Evolutionary conservation across 2,888 invertebrate species (phyloP), one percentile per base, ranked within the genome.

Genomic region (Chrysomela aeneicollis): DNA sequence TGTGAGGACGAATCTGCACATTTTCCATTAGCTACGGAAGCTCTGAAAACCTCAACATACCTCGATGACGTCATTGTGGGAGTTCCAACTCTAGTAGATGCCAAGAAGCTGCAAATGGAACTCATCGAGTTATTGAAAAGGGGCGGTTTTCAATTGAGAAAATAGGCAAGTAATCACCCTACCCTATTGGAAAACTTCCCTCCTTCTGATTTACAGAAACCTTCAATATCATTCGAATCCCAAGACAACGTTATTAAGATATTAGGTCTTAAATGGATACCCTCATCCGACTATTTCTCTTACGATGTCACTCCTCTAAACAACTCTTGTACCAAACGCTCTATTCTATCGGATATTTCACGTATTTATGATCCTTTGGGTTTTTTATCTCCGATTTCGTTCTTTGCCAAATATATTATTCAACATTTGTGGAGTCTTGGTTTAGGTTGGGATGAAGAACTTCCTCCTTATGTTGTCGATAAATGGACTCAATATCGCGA

Each of bases 361-460:
- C 15, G 59, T 17, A 47, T 46, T 19, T 62, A 19, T 59, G 62
- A 59, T 46, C 62, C 62, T 42, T 42, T 42, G 42, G 42, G n/a
- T 61, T 35, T 32, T 61, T 26, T 17, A 54, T 57, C 51, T 55
- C 9, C 30, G n/a, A n/a, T 47, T 32, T 46, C 58, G 9, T 53
- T 57, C 35, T 60, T 60, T 60, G 52, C 42, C 12, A 66, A 66
- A 66, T 46, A 42, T 32, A 18, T 63, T 15, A 66, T 68, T n/a
- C 59, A 63, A 49, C 26, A 51, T 12, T 46, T 68, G 10, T 66
- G 66, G 66, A 30, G 19, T 18, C 22, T 54, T 2, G 50, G 55
- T 5, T 26, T 66, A 32, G 50, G 22, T n/a, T 69, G 68, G 66
- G 63, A 69, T 47, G 57, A 61, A 6, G 19, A 26, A 19, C 66